Evolutionary conservation across 2,888 invertebrate species (phyloP).

Genomic region (Melinaea menophilus): DNA sequence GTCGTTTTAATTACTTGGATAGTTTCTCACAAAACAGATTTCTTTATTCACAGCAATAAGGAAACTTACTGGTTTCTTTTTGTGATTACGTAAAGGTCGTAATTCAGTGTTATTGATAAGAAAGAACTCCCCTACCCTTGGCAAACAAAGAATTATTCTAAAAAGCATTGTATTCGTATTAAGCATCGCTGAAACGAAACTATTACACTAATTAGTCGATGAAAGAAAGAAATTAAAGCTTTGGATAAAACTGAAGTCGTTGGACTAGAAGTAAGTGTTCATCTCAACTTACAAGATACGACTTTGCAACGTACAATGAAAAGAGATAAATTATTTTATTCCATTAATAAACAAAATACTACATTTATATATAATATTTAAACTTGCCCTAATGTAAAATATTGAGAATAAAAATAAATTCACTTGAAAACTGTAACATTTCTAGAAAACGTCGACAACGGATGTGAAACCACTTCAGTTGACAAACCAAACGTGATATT

Average conservation of each 20-base stretch:
- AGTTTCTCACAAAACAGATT: slow-evolving; percentile 26
- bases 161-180: slow-evolving; percentile 20
- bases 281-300: no score
- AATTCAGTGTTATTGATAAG: slow-evolving; percentile 13
- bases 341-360: no score
- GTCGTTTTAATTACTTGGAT: slow-evolving; percentile 27
- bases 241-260: background rate
- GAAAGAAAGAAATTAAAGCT: slow-evolving; percentile 2
- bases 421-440: no score
- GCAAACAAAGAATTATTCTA: slow-evolving; percentile 22
- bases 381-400: no score
- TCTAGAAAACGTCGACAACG: no score
- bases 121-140: background rate
- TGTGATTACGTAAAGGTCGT: slow-evolving; percentile 19
- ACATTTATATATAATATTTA: no score
- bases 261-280: no score
- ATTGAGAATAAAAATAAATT: no score
- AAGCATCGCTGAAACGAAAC: slow-evolving; percentile 7
- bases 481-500: no score
- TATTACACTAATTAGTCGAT: slow-evolving; percentile 19
- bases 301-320: no score
- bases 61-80: slow-evolving; percentile 24
- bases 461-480: no score
- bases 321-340: no score
- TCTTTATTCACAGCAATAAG: slow-evolving; percentile 28